Evolutionary conservation across 2,113 vertebrate genomes (phyloP).

Genomic region (Corythornis vintsioides): DNA sequence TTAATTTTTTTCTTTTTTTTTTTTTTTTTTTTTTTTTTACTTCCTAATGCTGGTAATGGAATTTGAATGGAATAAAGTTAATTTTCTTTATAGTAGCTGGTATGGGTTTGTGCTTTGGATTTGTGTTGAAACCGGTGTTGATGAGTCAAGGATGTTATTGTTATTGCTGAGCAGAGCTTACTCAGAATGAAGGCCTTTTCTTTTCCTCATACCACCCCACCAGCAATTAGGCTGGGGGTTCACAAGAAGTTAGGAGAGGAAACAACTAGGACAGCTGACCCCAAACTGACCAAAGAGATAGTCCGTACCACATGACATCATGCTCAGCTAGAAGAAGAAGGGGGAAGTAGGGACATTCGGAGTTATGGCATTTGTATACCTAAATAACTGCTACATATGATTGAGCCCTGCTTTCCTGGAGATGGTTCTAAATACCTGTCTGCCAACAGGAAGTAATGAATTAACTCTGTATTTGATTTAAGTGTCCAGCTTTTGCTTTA

Average conservation of each 20-base stretch:
- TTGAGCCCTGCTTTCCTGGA: not conserved
- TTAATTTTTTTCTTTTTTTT: too few species aligned
- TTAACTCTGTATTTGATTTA: not conserved
- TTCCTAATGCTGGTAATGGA: not conserved
- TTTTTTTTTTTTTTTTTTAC: too few species aligned
- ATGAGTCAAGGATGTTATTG: fast-evolving
- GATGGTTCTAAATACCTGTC: not conserved
- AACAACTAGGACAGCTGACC: fast-evolving
- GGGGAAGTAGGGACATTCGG: fast-evolving
- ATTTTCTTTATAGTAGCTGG: not conserved
- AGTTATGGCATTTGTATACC: fast-evolving
- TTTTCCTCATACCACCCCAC: fast-evolving
- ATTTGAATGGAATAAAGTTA: not conserved
- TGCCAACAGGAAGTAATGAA: not conserved
- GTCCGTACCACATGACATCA: fast-evolving
- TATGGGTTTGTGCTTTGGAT: not conserved
- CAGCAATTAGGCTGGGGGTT: fast-evolving
- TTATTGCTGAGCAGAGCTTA: fast-evolving
- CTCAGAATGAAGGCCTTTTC: not conserved
- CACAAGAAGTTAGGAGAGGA: fast-evolving
- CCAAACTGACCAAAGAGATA: not conserved
- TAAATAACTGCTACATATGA: fast-evolving
- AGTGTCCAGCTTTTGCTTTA: fast-evolving
- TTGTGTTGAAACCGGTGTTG: not conserved
- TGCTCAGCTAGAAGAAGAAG: not conserved